A percentile compares a stretch with the other conserved stretches of the same genome.
These are phyloP conservation scores for Perca flavescens DNA, from an alignment of 2,113 vertebrate species.

Conservation along the genomic window DNA sequence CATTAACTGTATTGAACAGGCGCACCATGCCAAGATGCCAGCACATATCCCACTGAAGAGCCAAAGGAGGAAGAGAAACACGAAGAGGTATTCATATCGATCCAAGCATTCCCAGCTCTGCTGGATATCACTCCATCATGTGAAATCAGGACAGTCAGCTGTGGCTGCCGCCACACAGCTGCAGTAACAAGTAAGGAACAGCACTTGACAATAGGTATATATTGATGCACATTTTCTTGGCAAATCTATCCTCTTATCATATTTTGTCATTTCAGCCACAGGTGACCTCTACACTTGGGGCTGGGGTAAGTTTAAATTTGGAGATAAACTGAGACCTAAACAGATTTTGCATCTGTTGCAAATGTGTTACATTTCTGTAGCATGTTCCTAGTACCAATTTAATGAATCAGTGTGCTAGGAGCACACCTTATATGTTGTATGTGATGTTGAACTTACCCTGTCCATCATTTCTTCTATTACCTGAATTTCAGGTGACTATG, in stretches of 20 bases:
- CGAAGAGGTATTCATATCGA: conserved; percentile 88
- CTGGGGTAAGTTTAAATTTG: conserved; percentile 90
- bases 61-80: neutral
- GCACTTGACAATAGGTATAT: neutral
- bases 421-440: neutral
- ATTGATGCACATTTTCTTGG: neutral
- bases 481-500: conserved; percentile 88
- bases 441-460: neutral
- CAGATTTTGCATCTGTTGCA: neutral
- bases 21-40: neutral
- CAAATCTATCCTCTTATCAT: neutral
- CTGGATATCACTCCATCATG: conserved; percentile 87
- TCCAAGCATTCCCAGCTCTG: conserved; percentile 94
- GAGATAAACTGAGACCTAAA: neutral
- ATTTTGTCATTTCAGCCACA: conserved; percentile 79
- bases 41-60: conserved; percentile 16
- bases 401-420: neutral
- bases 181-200: conserved; percentile 87
- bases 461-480: conserved; percentile 19
- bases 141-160: conserved; percentile 87
- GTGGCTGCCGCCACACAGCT: conserved; percentile 93
- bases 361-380: neutral
- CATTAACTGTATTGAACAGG: conserved; percentile 30
- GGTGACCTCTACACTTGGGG: conserved; percentile 97
- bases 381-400: neutral